Percentiles rank a stretch among this genome's conserved stretches.
phyloP scores from a whole-genome alignment of 2,888 invertebrate species.

The Drosophila subquinaria region DNA sequence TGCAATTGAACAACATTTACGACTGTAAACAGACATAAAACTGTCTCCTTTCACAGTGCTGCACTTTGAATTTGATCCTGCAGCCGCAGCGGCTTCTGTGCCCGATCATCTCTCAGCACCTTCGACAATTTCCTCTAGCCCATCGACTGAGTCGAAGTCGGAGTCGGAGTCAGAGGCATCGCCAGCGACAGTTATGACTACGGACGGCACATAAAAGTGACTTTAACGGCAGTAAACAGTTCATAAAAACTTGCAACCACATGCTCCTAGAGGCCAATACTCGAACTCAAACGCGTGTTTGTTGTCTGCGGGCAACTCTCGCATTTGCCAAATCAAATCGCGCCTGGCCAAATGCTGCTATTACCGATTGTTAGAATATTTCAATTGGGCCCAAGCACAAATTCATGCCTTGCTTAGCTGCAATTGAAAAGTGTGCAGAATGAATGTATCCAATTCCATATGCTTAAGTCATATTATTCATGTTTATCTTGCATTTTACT shows the following conservation, averaged over 20 bases:
- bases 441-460: not conserved
- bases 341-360: not conserved
- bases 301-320: slow-evolving; percentile 10
- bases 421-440: not conserved
- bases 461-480: too few relatives aligned
- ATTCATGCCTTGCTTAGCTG: not conserved
- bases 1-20: slow-evolving; percentile 82
- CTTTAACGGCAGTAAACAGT: slow-evolving; percentile 81
- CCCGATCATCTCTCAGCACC: slow-evolving; percentile 65
- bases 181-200: slow-evolving; percentile 75
- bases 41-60: slow-evolving; percentile 67
- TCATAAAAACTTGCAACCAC: slow-evolving; percentile 65
- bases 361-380: slow-evolving; percentile 13
- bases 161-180: slow-evolving; percentile 11
- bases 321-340: not conserved
- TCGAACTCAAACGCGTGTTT: slow-evolving; percentile 31
- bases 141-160: slow-evolving; percentile 13
- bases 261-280: slow-evolving; percentile 41
- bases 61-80: slow-evolving; percentile 74
- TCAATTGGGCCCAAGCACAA: not conserved
- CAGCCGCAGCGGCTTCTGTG: slow-evolving; percentile 50
- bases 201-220: slow-evolving; percentile 74
- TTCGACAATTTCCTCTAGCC: slow-evolving; percentile 73
- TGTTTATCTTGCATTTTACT: too few relatives aligned
- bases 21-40: slow-evolving; percentile 84